phyloP scores from a whole-genome alignment of 2,888 invertebrate species.

The Rhaphigaster nebulosa region DNA sequence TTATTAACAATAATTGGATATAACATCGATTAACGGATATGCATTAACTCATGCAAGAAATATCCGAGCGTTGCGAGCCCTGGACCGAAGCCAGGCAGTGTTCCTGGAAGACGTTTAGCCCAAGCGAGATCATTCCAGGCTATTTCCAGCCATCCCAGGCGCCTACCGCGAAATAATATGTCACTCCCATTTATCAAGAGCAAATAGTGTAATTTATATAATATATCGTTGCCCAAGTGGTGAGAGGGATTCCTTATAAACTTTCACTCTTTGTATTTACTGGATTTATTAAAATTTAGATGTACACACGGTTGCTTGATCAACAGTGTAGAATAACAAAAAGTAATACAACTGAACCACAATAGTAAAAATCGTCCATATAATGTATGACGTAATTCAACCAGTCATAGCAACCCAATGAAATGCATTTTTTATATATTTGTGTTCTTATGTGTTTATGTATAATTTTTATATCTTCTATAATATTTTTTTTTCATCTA shows the following conservation, averaged over 20 bases:
- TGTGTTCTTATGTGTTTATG: no score
- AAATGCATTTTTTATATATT: no score
- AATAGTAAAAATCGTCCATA: no score
- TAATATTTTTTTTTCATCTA: no score
- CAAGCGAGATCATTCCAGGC: constrained; percentile 43
- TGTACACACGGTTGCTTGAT: no score
- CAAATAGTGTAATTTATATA: neutral
- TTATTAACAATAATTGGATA: neutral
- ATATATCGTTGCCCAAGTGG: neutral
- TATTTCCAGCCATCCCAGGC: constrained; percentile 49
- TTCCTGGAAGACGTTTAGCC: constrained; percentile 49
- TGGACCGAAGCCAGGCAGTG: constrained; percentile 1
- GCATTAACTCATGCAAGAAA: neutral
- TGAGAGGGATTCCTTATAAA: neutral
- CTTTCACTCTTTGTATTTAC: no score
- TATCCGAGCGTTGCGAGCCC: neutral
- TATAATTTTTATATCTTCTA: no score
- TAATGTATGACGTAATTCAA: no score
- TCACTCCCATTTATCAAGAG: neutral
- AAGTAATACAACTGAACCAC: no score
- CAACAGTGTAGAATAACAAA: neutral
- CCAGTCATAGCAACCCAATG: no score
- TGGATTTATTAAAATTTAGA: no score
- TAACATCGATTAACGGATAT: neutral
- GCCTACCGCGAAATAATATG: constrained; percentile 45